phyloP scores from a whole-genome alignment of 2,888 invertebrate genomes.

The Coleophora flavipennella region DNA sequence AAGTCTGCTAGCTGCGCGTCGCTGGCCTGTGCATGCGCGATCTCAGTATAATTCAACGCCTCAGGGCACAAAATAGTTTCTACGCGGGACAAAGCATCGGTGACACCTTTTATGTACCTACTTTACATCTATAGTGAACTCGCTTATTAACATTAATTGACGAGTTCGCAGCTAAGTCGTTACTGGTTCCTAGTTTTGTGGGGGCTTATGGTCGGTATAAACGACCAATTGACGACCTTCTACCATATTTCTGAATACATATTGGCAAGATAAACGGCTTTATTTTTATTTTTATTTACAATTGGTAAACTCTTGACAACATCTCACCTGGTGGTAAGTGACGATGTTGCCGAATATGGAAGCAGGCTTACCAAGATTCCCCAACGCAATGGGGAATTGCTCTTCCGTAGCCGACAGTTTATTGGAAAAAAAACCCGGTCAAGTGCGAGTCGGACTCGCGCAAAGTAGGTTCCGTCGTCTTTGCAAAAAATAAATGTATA shows the following conservation, averaged over 20 bases:
- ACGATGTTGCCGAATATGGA: too few species aligned
- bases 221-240: conserved; percentile 11
- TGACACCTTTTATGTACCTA: conserved; percentile 21
- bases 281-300: too few species aligned
- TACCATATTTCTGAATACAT: conserved; percentile 7
- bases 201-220: conserved; percentile 11
- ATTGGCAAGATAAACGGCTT: conserved; percentile 11
- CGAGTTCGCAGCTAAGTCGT: conserved; percentile 7
- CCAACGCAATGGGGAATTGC: too few species aligned
- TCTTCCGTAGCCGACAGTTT: conserved; percentile 26
- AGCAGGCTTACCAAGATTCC: too few species aligned
- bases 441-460: too few species aligned
- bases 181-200: conserved; percentile 2
- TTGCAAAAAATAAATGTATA: too few species aligned
- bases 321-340: too few species aligned
- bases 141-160: conserved; percentile 13
- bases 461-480: too few species aligned
- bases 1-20: not conserved
- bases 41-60: not conserved
- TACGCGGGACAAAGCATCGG: conserved; percentile 22
- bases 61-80: conserved; percentile 6
- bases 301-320: too few species aligned
- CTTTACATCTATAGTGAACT: conserved; percentile 25
- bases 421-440: too few species aligned
- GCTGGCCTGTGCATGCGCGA: not conserved